phyloP scores from a whole-genome alignment of 2,888 invertebrate species.

The Aleiodes leptofemur region DNA sequence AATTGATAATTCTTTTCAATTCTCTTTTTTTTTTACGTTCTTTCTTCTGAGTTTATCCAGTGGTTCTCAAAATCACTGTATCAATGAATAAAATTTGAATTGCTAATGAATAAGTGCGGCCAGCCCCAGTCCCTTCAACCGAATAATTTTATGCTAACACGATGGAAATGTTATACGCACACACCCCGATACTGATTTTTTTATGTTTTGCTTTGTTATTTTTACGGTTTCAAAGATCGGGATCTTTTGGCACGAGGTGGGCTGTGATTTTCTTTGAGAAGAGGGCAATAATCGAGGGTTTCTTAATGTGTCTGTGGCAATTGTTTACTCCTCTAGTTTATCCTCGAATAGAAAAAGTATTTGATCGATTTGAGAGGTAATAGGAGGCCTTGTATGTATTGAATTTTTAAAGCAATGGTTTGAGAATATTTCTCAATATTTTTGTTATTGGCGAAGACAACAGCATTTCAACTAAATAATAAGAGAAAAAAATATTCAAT shows the following conservation, averaged over 20 bases:
- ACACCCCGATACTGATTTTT: slow-evolving; percentile 62
- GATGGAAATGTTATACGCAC: slow-evolving; percentile 67
- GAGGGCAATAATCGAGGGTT: not conserved
- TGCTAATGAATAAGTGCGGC: slow-evolving; percentile 66
- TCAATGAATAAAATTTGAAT: slow-evolving; percentile 63
- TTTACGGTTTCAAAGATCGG: slow-evolving; percentile 2
- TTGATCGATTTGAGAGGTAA: no score
- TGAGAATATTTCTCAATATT: no score
- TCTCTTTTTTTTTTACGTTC: not conserved
- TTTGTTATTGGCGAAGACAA: no score
- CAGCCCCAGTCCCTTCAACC: slow-evolving; percentile 40
- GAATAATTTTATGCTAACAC: slow-evolving; percentile 71
- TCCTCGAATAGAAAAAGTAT: no score
- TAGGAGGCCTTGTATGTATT: no score
- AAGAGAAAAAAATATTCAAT: no score
- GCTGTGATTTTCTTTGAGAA: slow-evolving; percentile 3
- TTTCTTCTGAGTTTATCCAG: slow-evolving; percentile 42
- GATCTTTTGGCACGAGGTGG: slow-evolving; percentile 18
- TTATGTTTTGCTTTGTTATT: slow-evolving; percentile 61
- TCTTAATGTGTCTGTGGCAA: not conserved
- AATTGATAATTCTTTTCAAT: slow-evolving; percentile 7
- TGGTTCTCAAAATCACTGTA: slow-evolving; percentile 57
- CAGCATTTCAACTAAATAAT: no score
- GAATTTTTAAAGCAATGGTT: no score
- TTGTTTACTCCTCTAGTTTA: no score